Base-by-base conservation (phyloP, 2,113 vertebrate species). In the Turdus rufiventris region DNA sequence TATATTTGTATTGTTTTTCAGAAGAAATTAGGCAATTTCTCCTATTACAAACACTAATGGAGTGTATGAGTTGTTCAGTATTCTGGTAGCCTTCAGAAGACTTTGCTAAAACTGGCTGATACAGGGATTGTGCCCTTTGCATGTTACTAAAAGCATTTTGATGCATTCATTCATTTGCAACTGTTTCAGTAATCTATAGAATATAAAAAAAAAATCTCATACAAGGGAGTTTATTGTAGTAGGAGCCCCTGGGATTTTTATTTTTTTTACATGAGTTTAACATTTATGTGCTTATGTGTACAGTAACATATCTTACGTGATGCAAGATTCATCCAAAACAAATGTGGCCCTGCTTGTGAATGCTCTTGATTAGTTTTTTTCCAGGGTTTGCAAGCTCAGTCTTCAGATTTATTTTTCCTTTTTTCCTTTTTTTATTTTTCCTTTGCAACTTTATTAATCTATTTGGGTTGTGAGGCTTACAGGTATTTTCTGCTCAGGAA, bases 401-500 rank as follows among this genome's bases (percentile, higher is more conserved):
- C 12, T 88, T 51, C n/a, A 68, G 10, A 21, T 38, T 14, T 5
- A 12, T 5, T 43, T 56, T 58, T 61, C 10, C 38, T 11, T 38
- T 38, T 38, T 38, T 38, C 10, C 38, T 11, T 38, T 38, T 38
- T 38, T 38, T 38, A 29, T 56, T 71, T 33, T 21, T 8, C 6
- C 5, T 43, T 94, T 87, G 19, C 28, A 38, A 26, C 11, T 66
- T 7, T 5, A 21, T 88, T 68, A 42, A 25, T 66, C 14, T 71
- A 1, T 75, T 72, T 43, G 21, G 7, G 10, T 57, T 2, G 0
- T 43, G 53, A 63, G 48, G 8, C 24, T 66, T 75, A 25, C 29
- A 33, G 34, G 5, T 81, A 26, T 78, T 72, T 89, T 88, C 42
- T 77, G 34, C 31, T 94, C 61, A 56, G 77, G 84, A 88, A 84